Conservation (phyloP, 2,113 vertebrate genomes). For the Protobothrops mucrosquamatus region DNA sequence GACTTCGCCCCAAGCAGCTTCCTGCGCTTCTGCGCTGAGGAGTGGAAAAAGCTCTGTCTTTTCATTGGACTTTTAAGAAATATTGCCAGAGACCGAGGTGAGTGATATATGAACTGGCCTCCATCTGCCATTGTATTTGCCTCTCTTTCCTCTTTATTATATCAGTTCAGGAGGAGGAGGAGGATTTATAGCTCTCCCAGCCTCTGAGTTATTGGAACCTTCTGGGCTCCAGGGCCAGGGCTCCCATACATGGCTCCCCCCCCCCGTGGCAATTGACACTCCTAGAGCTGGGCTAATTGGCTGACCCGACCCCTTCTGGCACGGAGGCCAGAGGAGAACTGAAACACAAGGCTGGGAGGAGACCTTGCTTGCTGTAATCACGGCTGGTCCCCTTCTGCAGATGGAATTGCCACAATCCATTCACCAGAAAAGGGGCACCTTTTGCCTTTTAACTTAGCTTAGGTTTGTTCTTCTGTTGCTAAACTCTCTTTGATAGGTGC, state of each 20-base stretch:
- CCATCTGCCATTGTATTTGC: not conserved
- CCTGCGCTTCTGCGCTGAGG: not conserved
- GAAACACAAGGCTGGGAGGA: not conserved
- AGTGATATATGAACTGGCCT: not conserved
- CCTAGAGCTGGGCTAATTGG: not conserved
- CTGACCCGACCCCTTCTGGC: not conserved
- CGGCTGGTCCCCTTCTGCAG: not conserved
- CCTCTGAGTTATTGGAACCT: not conserved
- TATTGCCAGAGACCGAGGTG: not conserved
- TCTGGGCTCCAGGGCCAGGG: not conserved
- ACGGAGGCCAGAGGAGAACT: not conserved
- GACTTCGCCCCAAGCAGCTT: not conserved
- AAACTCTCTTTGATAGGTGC: not conserved
- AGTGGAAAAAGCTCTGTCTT: not conserved
- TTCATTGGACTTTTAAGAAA: not conserved
- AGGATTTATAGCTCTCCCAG: not conserved
- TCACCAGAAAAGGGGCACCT: not conserved
- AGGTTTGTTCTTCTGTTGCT: not conserved
- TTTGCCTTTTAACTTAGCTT: not conserved
- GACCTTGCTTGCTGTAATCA: not conserved
- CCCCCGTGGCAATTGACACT: not conserved
- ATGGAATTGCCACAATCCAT: not conserved
- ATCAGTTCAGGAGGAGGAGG: not conserved
- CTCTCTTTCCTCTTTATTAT: not conserved
- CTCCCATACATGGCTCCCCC: not conserved